Base-by-base conservation (phyloP, 2,888 invertebrate genomes). In the Camponotus fellah region DNA sequence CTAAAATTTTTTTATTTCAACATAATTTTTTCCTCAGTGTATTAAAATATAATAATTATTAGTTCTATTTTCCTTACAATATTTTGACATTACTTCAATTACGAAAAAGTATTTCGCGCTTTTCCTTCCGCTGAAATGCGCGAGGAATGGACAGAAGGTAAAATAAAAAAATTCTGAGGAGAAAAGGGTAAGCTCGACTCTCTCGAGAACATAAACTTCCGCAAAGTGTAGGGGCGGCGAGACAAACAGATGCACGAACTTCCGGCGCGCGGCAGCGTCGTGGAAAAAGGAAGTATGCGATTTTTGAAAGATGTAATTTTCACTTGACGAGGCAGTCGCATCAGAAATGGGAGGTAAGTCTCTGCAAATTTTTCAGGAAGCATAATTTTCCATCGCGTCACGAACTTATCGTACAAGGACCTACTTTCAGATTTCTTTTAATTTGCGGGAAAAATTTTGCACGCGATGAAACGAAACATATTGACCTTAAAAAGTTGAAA, bases 181-280 rank as follows among this genome's bases (percentile, higher is more conserved):
- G 10, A 32, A 68, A 68, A 69, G 14, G 43, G 21, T 69, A 58
- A 6, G 53, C 10, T 53, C 65, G 26, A 53, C 40, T 76, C 64
- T 40, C 40, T 17, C 43, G 66, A 12, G 68, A 77, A 21, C 69
- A 69, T 69, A 77, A 77, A 77, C 77, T 77, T 77, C 32, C 69
- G 43, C 56, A 68, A 69, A 77, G 77, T 77, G 14, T 43, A 32
- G 32, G 3, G 69, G 66, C 69, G 77, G 56, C 32, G 69, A 68
- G 56, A 68, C 77, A 77, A 77, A 77, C 56, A 58, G 68, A 77
- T n/a, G 68, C 66, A 10, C 56, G 43, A 77, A 77, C 77, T 77
- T 77, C 26, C n/a, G 26, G 66, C 40, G 40, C 14, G 53, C 53
- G 66, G 9, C 43, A 46, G 32, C 26, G 17, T 37, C 65, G 32